Evolutionary conservation across 1,140 invertebrate species (phyloP), one percentile per base, ranked within the genome.

Genomic region (Aphis craccivora): DNA sequence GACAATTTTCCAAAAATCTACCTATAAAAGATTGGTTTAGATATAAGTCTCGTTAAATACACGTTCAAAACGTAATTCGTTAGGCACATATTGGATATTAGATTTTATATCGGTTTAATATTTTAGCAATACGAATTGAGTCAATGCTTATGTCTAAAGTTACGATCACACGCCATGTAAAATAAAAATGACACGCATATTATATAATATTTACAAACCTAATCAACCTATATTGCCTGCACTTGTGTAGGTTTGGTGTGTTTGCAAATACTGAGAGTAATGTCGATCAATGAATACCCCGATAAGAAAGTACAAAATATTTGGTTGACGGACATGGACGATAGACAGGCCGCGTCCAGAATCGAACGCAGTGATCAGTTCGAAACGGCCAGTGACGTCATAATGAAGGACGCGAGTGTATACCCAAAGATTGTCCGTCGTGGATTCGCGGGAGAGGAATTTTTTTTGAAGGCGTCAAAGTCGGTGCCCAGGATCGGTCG

Each of bases 391-490:
- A 84, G 37, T 30, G 91, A 93, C 6, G 22, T 93, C 14, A 9
- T 86, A 8, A 20, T 86, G 35, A 93, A 93, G 18, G 35, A 86
- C 14, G 81, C 45, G 1, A 86, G 76, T 22, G 14, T 45, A 4
- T 90, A 76, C 23, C 93, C 93, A 5, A 87, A 88, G 25, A 76
- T 94, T 0, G 43, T 11, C 20, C 60, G 93, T 23, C 48, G 93
- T 35, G 93, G 93, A 7, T 94, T 76, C 35, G 93, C 93, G 0
- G 93, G 93, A 18, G 93, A 94, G 30, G 93, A 94, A 23, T 94
- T 94, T 40, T 94, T 91, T n/a, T 37, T 88, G 22, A 94, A 94
- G n/a, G 93, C 91, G 0, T 92, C 93, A 1, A 94, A 94, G 35
- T 91, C 90, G 37, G 91, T 94, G 22, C 93, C 93, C 25, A 81